Base-by-base conservation (phyloP, 2,888 invertebrate species). In the Gandaritis pyraliata region DNA sequence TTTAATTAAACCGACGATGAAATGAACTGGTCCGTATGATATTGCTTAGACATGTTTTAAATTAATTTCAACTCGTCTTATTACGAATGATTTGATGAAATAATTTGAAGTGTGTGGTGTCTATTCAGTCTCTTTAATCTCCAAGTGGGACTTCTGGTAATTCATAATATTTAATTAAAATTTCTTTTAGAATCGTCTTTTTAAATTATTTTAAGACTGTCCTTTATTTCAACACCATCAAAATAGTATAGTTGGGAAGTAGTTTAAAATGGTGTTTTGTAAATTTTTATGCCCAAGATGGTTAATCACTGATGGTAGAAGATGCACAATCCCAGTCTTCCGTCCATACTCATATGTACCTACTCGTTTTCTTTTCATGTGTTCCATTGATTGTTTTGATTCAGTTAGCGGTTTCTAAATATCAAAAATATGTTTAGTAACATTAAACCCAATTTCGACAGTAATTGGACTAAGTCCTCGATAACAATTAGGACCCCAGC, bases 21-120 rank as follows among this genome's bases (percentile, higher is more conserved):
- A 90, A 91, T 92, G 91, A 92, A 92, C 91, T 92, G 90, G 91
- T 90, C 90, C 89, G 87, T 87, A 88, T 90, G 88, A 91, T 91
- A 90, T 89, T 90, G 89, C 91, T 91, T 90, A 91, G 89, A 90
- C 89, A 91, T 91, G 90, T 90, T 90, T 90, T 87, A 87, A 92
- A 90, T 88, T 90, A 90, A 90, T 88, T 89, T 88, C 76, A 85
- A 86, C 83, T 84, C 81, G 78, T 84, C 84, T 87, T 85, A 85
- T 82, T 85, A 82, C 76, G 73, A 81, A 82, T 81, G 79, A 80
- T 80, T 82, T 80, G 75, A 76, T 80, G 71, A 79, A 78, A 79
- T 77, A 77, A 79, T 77, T 77, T 72, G 59, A 55, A 61, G 55
- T 65, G 38, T 66, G 58, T 64, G 61, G 54, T 48, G 52, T 43